Evolutionary conservation across 2,113 vertebrate species (phyloP), one percentile per base, ranked within the genome.

Genomic region (Psittacus erithacus): DNA sequence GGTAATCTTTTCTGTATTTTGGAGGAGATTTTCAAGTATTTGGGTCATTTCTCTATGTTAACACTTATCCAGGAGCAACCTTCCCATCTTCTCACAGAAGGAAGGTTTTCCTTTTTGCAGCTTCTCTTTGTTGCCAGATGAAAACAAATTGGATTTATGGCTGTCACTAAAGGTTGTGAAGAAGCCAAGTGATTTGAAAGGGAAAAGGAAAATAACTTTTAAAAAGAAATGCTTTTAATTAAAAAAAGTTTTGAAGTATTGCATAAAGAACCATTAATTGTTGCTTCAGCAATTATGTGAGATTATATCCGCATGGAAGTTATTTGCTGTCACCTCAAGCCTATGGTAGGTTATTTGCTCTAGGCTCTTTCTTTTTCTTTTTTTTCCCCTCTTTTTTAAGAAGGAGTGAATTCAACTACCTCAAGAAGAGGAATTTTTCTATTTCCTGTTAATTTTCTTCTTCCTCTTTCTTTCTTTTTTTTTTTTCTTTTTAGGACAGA

Each of bases 381-480:
- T 55, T 44, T 27, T 28, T 9, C 0, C 3, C 1, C 9, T 19
- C 16, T 33, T 44, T 35, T 82, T 89, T 86, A 39, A 38, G 47
- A 53, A 83, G 10, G 50, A 81, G n/a, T 50, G 90, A 95, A 97
- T 90, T 75, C 81, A 96, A 88, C n/a, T 83, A 81, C 68, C 46
- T 38, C 73, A 81, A 88, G 46, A 94, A 74, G 25, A 90, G 74
- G 86, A 92, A 78, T 94, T 96, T 96, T 90, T 92, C 52, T 96
- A 93, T 97, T 95, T 92, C 89, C 68, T 93, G 68, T 81, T 93
- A 74, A 88, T 91, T 91, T 96, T 95, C 73, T 88, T 88, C 43
- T 92, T 93, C 41, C 24, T 69, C 86, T 85, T 74, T 75, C 31
- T 1, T 23, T 17, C 39, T 2, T 0, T 38, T 46, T 18, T 43